These are phyloP conservation scores for Lepidostoma basale DNA, from an alignment of 1,140 invertebrate genomes.

Conservation along the genomic window DNA sequence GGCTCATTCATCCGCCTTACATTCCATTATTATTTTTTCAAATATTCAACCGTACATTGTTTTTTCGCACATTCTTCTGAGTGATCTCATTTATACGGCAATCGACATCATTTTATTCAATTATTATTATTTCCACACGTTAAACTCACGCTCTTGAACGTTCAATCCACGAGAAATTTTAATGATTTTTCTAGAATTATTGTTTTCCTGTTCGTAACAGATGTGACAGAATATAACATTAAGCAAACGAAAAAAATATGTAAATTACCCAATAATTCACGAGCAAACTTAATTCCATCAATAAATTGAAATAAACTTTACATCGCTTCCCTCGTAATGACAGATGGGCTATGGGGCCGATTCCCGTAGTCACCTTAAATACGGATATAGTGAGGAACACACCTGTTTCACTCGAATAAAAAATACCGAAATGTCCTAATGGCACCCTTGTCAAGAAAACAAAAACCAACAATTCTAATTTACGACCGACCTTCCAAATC, in stretches of 20 bases:
- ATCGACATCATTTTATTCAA: too few species aligned
- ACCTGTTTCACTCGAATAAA: conserved; percentile 25
- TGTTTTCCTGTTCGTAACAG: background rate
- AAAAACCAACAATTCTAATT: conserved; percentile 19
- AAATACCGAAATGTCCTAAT: conserved; percentile 28
- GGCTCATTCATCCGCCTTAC: too few species aligned
- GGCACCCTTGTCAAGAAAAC: conserved; percentile 19
- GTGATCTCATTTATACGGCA: too few species aligned
- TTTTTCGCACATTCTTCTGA: too few species aligned
- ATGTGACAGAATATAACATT: conserved; percentile 2
- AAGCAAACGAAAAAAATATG: conserved; percentile 1
- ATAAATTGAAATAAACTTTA: conserved; percentile 10
- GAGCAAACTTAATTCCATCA: conserved; percentile 16
- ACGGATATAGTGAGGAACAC: conserved; percentile 1
- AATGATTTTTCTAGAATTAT: too few species aligned
- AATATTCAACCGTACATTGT: too few species aligned
- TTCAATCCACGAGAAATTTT: too few species aligned
- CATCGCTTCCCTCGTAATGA: background rate
- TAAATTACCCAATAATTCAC: conserved; percentile 1
- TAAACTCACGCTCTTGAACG: too few species aligned
- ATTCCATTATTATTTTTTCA: too few species aligned
- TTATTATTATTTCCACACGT: too few species aligned
- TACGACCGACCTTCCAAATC: conserved; percentile 14
- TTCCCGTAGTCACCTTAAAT: background rate
- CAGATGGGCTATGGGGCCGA: conserved; percentile 10